Percentiles rank a stretch among this genome's conserved stretches.
These are phyloP conservation scores for Phocoena sinus DNA, from an alignment of 2,113 vertebrate species.

Conservation along the genomic window DNA sequence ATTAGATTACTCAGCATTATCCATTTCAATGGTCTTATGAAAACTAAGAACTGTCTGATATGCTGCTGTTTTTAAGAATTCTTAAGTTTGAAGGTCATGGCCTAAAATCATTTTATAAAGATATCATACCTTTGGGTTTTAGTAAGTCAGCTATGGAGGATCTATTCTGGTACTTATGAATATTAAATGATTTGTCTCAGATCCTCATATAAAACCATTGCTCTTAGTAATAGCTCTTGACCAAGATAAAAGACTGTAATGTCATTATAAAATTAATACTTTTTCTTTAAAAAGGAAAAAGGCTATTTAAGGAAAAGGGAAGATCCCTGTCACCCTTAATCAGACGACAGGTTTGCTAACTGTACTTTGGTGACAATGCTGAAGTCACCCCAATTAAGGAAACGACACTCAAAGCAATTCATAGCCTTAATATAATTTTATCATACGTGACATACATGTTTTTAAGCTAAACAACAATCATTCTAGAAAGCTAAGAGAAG, in stretches of 20 bases:
- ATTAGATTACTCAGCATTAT: slow-evolving; percentile 83
- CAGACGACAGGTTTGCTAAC: slow-evolving; percentile 28
- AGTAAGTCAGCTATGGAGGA: slow-evolving; percentile 20
- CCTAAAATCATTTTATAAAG: slow-evolving; percentile 50
- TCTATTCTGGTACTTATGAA: slow-evolving; percentile 60
- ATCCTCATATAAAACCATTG: slow-evolving; percentile 45
- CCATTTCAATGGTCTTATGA: slow-evolving; percentile 72
- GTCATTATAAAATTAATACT: slow-evolving; percentile 48
- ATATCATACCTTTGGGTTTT: slow-evolving; percentile 48
- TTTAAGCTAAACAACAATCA: slow-evolving; percentile 25
- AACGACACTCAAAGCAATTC: slow-evolving; percentile 28
- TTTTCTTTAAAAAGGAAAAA: slow-evolving; percentile 37
- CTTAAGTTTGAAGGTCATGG: slow-evolving; percentile 56
- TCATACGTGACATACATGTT: neutral
- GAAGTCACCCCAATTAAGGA: neutral
- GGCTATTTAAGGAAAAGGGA: slow-evolving; percentile 44
- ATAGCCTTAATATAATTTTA: neutral
- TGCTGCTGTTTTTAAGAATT: slow-evolving; percentile 31
- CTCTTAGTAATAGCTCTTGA: slow-evolving; percentile 32
- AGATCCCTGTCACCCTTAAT: slow-evolving; percentile 8
- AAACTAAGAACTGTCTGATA: neutral
- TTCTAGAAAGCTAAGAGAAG: slow-evolving; percentile 31
- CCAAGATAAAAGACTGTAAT: slow-evolving; percentile 40
- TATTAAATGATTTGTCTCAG: slow-evolving; percentile 57
- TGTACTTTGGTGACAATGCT: slow-evolving; percentile 26